Evolutionary conservation across 2,113 vertebrate species (phyloP).

Genomic region (Thymallus thymallus): DNA sequence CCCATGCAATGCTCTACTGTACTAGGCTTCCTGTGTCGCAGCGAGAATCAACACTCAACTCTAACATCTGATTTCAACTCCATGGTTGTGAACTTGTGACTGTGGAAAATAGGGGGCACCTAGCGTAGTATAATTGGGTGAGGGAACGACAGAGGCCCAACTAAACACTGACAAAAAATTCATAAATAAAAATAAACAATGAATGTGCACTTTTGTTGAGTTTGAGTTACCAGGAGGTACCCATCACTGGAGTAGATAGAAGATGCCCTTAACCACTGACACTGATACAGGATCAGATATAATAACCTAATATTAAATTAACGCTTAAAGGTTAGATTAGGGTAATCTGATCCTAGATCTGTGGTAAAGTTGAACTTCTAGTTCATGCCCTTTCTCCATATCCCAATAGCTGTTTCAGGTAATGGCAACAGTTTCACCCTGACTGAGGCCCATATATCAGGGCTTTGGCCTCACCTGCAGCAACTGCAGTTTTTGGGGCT

Average conservation of each 20-base stretch:
- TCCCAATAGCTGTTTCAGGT: background rate
- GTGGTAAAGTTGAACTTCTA: too few relatives aligned
- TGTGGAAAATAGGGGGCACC: background rate
- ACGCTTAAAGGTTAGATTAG: slow-evolving; percentile 3
- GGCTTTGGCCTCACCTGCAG: slow-evolving; percentile 22
- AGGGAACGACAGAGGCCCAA: background rate
- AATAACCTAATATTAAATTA: too few relatives aligned
- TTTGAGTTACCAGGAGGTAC: background rate
- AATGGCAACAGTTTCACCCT: background rate
- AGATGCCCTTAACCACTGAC: too few relatives aligned
- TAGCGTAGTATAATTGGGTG: background rate
- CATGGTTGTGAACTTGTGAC: background rate
- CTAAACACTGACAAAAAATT: too few relatives aligned
- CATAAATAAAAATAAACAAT: too few relatives aligned
- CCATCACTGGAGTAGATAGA: too few relatives aligned
- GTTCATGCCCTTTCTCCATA: background rate
- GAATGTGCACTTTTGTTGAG: background rate
- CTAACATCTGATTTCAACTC: slow-evolving; percentile 3
- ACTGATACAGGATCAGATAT: too few relatives aligned
- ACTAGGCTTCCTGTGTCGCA: slow-evolving; percentile 22
- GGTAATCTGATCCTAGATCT: too few relatives aligned
- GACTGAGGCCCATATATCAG: slow-evolving; percentile 33
- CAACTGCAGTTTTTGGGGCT: slow-evolving; percentile 33
- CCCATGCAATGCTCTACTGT: background rate
- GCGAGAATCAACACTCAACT: slow-evolving; percentile 22